A percentile compares a stretch with the other conserved stretches of the same genome.
These are phyloP conservation scores for Taurulus bubalis DNA, from an alignment of 2,113 vertebrate genomes.

Conservation along the genomic window DNA sequence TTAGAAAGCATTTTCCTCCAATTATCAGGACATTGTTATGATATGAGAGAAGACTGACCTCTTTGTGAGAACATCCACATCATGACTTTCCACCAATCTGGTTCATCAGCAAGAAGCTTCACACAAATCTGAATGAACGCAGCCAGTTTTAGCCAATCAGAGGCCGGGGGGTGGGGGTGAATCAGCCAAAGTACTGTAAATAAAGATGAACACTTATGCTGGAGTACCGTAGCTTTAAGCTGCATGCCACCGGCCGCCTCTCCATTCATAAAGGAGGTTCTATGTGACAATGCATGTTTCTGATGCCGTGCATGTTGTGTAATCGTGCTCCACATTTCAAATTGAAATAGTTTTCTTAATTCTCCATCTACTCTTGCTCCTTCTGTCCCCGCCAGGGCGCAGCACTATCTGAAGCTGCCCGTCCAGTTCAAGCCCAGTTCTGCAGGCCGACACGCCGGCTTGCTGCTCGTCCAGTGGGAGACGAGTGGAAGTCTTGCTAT, in stretches of 20 bases:
- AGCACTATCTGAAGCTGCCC: conserved; percentile 94
- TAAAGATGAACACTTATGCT: not conserved
- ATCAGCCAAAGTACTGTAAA: not conserved
- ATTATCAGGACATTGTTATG: not conserved
- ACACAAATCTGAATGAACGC: not conserved
- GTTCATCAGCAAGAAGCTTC: not conserved
- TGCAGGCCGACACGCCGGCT: conserved; percentile 84
- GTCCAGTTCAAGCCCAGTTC: conserved; percentile 91
- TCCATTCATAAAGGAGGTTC: not conserved
- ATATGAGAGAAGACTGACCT: not conserved
- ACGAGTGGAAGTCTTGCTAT: conserved; percentile 84
- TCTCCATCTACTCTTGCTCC: not conserved
- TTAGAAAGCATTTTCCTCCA: not conserved
- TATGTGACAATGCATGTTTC: not conserved
- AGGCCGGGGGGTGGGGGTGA: too few relatives aligned
- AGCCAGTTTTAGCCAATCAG: not conserved
- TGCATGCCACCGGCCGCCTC: not conserved
- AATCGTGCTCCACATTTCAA: conserved; percentile 1
- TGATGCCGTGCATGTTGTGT: not conserved
- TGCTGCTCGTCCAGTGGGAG: conserved; percentile 86
- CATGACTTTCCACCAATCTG: not conserved
- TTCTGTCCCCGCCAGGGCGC: conserved; percentile 80
- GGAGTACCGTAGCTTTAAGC: not conserved
- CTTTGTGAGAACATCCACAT: too few relatives aligned
- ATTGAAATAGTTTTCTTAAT: not conserved